Conservation (phyloP, 1,140 invertebrate species). For the Triops cancriformis region DNA sequence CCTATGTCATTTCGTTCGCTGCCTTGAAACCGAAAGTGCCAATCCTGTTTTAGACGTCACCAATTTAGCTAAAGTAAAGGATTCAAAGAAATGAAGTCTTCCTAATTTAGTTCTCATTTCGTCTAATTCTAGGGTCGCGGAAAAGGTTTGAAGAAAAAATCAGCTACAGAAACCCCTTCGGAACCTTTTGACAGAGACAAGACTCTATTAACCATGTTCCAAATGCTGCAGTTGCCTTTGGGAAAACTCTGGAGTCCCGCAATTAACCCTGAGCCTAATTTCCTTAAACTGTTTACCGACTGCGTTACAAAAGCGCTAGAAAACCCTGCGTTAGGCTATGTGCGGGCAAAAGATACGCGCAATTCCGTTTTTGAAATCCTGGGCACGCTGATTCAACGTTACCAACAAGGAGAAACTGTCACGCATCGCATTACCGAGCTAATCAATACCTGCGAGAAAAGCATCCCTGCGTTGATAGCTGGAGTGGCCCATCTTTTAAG, state of each 20-base stretch:
- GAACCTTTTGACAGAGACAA: constrained; percentile 41
- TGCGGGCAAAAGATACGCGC: constrained; percentile 53
- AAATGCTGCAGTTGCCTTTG: constrained; percentile 57
- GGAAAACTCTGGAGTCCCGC: constrained; percentile 69
- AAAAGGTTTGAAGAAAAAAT: not conserved
- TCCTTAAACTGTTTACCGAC: constrained; percentile 60
- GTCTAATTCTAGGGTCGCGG: not conserved
- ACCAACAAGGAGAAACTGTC: constrained; percentile 63
- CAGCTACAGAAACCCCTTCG: not conserved
- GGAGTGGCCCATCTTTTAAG: constrained; percentile 55
- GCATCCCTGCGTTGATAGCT: constrained; percentile 55
- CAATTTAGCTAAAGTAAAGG: not conserved
- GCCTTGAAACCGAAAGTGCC: not conserved
- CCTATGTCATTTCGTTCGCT: not conserved
- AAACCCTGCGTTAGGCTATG: constrained; percentile 45
- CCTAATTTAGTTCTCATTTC: not conserved
- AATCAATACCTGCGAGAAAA: constrained; percentile 61
- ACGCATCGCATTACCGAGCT: constrained; percentile 59
- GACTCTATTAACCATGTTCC: constrained; percentile 54
- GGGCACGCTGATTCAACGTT: constrained; percentile 67
- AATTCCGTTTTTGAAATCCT: constrained; percentile 67
- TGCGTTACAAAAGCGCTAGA: constrained; percentile 68
- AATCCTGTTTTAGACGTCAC: not conserved
- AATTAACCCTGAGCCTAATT: constrained; percentile 63
- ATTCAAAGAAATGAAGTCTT: not conserved